A percentile compares a stretch with the other conserved stretches of the same genome.
phyloP scores from a whole-genome alignment of 2,113 vertebrate species.

The Antechinus flavipes region DNA sequence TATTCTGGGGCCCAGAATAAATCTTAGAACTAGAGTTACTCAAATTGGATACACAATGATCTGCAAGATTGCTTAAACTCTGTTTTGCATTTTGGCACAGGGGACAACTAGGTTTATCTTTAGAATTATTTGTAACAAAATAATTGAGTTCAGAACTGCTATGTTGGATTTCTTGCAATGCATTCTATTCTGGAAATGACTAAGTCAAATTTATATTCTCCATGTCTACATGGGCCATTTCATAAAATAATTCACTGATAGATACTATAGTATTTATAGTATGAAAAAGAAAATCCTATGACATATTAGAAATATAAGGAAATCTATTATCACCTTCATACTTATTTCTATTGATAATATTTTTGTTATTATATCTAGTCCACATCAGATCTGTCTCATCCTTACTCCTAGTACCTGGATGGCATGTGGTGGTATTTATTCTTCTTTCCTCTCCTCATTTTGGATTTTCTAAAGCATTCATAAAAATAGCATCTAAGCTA shows the following conservation, averaged over 20 bases:
- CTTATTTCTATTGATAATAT: background rate
- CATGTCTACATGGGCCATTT: background rate
- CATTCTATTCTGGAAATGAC: constrained; percentile 19
- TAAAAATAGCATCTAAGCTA: background rate
- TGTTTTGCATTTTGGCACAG: background rate
- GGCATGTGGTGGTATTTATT: background rate
- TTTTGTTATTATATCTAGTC: background rate
- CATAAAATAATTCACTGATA: constrained; percentile 11
- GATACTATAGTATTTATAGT: background rate
- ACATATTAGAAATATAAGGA: background rate
- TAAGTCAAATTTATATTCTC: background rate
- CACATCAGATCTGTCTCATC: background rate
- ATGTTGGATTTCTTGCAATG: background rate
- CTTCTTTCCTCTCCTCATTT: background rate
- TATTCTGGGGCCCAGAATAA: background rate
- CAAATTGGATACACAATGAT: background rate
- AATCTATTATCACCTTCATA: background rate
- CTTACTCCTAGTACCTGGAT: background rate
- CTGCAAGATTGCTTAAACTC: background rate
- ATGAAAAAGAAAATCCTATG: background rate
- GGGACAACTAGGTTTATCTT: constrained; percentile 25
- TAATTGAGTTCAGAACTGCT: constrained; percentile 9
- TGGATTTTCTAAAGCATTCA: constrained; percentile 7
- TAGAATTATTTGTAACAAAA: constrained; percentile 12
- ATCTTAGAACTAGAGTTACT: background rate